Evolutionary conservation across 1,140 invertebrate genomes (phyloP), one percentile per base, ranked within the genome.

Genomic region (Hyposmocoma kahamanoa): DNA sequence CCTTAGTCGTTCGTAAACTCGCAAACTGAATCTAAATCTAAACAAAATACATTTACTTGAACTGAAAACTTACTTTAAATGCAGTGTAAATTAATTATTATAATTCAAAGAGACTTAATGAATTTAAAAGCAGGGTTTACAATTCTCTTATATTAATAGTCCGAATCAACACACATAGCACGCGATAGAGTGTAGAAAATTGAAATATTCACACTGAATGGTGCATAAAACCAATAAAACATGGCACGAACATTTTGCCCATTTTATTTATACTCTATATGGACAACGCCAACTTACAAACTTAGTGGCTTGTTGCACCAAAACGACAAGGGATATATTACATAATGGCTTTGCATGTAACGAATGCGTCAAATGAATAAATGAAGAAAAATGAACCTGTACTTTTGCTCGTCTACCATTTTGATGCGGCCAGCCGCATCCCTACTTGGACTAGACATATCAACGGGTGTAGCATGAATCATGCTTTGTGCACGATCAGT

Each of bases 141-240:
- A 36, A 36, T 36, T 36, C 15, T 17, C 32, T 36, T 36, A 36
- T 6, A 17, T n/a, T n/a, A 36, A 15, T 36, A 36, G 32, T 36
- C 10, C 15, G 15, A 17, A 17, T 36, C 18, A 13, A 36, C 32
- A 36, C 2, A 36, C 32, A 36, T 15, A 15, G 11, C 15, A 36
- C 15, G 62, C 58, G 78, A 84, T 84, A 82, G 67, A 84, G 81
- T 84, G 81, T 84, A 84, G 81, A 84, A 84, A 84, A 84, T 74
- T 50, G 60, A 72, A 65, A 71, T 67, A 59, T 67, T 59, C 43
- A 66, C 59, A 67, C 57, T 61, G 44, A 57, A 50, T 60, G 48
- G 22, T 34, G 49, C 60, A 39, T 56, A 75, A 81, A 84, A 79
- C 73, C 76, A 83, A 75, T 72, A 77, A 79, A 75, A 78, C 67